Conservation (phyloP, 2,888 invertebrate species). For the Argynnis bischoffii region DNA sequence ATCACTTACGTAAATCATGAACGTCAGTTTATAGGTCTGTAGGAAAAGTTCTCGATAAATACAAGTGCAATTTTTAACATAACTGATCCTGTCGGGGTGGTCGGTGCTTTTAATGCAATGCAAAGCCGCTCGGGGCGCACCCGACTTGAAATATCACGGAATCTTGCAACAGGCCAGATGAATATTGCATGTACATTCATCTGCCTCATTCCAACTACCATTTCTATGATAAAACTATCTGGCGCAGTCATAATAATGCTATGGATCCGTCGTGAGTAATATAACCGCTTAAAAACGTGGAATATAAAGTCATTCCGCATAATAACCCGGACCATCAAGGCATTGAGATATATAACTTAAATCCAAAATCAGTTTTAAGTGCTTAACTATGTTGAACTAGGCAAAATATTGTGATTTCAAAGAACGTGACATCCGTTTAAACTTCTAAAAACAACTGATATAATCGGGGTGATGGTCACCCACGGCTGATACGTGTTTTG, state of each 20-base stretch:
- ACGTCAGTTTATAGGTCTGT: slow-evolving; percentile 33
- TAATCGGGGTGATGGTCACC: slow-evolving; percentile 62
- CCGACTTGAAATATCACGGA: slow-evolving; percentile 72
- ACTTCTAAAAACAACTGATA: slow-evolving; percentile 56
- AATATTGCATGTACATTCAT: slow-evolving; percentile 46
- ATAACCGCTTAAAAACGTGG: slow-evolving; percentile 24
- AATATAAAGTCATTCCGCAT: slow-evolving; percentile 22
- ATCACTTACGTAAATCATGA: slow-evolving; percentile 33
- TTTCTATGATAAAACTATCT: slow-evolving; percentile 36
- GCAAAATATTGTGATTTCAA: slow-evolving; percentile 51
- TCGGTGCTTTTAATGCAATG: slow-evolving; percentile 64
- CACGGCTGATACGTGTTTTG: slow-evolving; percentile 67
- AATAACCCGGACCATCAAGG: slow-evolving; percentile 15
- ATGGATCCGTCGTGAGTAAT: slow-evolving; percentile 25
- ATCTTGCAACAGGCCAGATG: slow-evolving; percentile 58
- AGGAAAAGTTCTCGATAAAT: slow-evolving; percentile 58
- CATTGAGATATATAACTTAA: slow-evolving; percentile 20
- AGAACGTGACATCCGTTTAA: slow-evolving; percentile 60
- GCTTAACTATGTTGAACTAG: slow-evolving; percentile 23
- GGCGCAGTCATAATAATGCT: slow-evolving; percentile 20
- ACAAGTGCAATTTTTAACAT: slow-evolving; percentile 52
- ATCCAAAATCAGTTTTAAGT: slow-evolving; percentile 25
- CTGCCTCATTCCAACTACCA: slow-evolving; percentile 27
- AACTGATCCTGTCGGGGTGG: slow-evolving; percentile 63
- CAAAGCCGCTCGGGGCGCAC: slow-evolving; percentile 66